Percentiles rank a stretch among this genome's conserved stretches.
Evolutionary conservation across 2,797 vertebrate species (phyloP).

Genomic region (Paguma larvata): DNA sequence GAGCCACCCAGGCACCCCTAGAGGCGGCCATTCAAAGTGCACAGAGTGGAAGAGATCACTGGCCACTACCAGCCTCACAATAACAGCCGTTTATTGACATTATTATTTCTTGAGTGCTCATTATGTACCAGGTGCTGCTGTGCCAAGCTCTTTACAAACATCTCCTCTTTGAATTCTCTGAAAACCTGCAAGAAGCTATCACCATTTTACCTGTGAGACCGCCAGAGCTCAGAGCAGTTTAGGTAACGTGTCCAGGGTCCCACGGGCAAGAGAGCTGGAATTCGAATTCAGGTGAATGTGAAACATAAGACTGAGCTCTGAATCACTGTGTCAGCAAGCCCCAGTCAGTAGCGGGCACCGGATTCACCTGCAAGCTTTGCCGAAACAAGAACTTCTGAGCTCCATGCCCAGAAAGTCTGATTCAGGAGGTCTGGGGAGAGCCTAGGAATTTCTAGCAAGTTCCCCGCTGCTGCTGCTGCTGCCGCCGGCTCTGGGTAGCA

Average conservation of each 20-base stretch:
- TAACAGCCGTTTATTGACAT: neutral
- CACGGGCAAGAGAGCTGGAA: neutral
- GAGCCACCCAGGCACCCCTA: too few species aligned
- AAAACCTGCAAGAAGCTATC: neutral
- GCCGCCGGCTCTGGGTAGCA: neutral
- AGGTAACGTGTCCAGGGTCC: neutral
- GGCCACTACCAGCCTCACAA: neutral
- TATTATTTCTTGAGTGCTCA: neutral
- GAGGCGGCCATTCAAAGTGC: neutral
- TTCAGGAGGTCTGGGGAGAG: neutral
- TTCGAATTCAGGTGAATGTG: neutral
- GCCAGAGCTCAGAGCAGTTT: neutral
- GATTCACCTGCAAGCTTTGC: neutral
- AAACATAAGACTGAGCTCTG: neutral
- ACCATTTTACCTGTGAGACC: neutral
- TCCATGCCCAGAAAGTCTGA: neutral
- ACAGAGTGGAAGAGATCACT: rapidly evolving
- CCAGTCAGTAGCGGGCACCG: too few species aligned
- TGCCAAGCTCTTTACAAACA: neutral
- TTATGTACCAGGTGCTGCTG: neutral
- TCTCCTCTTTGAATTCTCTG: neutral
- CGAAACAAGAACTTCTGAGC: neutral
- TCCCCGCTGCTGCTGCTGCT: neutral
- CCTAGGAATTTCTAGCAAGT: neutral
- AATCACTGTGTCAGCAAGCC: neutral